phyloP scores from a whole-genome alignment of 2,113 vertebrate species.

The Leucosticte australis region DNA sequence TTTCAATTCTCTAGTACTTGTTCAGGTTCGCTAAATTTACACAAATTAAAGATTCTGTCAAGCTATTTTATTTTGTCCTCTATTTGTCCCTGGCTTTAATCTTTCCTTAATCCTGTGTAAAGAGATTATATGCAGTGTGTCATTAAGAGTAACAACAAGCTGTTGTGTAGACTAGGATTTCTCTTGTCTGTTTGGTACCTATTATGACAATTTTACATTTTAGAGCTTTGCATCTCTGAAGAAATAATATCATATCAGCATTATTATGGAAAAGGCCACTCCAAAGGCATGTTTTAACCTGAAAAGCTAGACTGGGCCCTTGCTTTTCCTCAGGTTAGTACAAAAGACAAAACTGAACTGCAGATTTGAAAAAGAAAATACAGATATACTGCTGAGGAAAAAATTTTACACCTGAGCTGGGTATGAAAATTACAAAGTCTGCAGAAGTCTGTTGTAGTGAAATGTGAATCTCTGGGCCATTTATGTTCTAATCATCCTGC shows the following conservation, averaged over 20 bases:
- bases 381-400: neutral
- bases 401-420: neutral
- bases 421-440: neutral
- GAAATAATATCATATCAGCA: neutral
- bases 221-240: neutral
- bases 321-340: neutral
- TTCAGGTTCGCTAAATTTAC: neutral
- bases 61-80: constrained; percentile 38
- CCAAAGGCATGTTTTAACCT: neutral
- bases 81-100: constrained; percentile 69
- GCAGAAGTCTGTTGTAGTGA: neutral
- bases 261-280: neutral
- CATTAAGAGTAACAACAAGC: constrained; percentile 41
- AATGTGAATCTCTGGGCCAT: neutral
- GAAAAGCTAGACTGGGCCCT: neutral
- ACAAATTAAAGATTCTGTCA: neutral
- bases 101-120: constrained; percentile 59
- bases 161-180: constrained; percentile 40
- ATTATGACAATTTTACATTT: neutral
- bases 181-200: neutral
- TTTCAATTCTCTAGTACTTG: neutral
- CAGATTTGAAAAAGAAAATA: neutral
- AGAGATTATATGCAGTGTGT: constrained; percentile 49
- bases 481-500: neutral
- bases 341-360: neutral